Conservation (phyloP, 2,888 invertebrate species). For the Apamea sordens region DNA sequence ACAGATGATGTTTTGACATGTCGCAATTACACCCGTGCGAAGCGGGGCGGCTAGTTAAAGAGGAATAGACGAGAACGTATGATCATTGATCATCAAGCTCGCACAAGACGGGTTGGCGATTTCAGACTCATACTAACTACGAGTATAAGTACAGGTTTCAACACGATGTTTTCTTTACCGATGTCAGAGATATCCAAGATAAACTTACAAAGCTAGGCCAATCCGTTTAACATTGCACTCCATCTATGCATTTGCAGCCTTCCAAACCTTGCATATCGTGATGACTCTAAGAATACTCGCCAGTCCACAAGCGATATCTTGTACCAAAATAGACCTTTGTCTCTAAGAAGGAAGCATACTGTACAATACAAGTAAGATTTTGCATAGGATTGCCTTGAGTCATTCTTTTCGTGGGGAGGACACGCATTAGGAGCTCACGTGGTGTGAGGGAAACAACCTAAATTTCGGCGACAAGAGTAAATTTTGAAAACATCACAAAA, state of each 20-base stretch:
- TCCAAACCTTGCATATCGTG: background rate
- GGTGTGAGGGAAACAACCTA: conserved; percentile 20
- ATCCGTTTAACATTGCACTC: background rate
- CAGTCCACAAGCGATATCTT: background rate
- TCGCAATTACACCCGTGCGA: background rate
- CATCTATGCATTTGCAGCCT: background rate
- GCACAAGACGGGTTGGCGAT: background rate
- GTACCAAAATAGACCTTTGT: background rate
- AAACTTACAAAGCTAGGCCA: background rate
- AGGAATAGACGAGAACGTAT: background rate
- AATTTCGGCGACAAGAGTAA: background rate
- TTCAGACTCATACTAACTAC: background rate
- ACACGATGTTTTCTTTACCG: background rate
- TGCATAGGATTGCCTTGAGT: conserved; percentile 22
- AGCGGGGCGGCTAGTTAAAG: background rate
- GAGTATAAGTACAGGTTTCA: background rate
- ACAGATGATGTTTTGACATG: background rate
- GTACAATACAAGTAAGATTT: conserved; percentile 15
- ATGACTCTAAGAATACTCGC: background rate
- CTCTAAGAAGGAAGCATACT: background rate
- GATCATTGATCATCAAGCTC: background rate
- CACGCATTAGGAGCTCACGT: background rate
- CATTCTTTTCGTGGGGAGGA: background rate
- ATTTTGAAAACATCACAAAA: background rate
- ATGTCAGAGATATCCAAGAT: background rate